Evolutionary conservation across 1,140 invertebrate genomes (phyloP), one percentile per base, ranked within the genome.

Genomic region (Hyles vespertilio): DNA sequence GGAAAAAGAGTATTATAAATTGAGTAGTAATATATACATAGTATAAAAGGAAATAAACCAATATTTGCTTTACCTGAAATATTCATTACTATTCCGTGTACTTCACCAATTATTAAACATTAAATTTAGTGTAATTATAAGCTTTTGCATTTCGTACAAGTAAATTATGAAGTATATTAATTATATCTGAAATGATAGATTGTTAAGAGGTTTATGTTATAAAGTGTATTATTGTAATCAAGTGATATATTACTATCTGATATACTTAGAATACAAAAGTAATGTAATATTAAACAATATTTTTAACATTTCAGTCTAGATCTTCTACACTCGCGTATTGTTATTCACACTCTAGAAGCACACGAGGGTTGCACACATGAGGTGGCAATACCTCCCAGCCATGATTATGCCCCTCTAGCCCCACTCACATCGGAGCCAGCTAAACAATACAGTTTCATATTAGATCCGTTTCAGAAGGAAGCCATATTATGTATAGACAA

Each of bases 401-500:
- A 95, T 61, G 93, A 95, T 59, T 99, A 98, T 89, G 86, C 93
- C 32, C 94, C 97, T 32, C 79, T 97, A 32, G 87, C 92, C 56
- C 89, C 89, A 32, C 78, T 89, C 12, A 79, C 83, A 36, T 84
- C 86, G 10, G 92, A 96, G 65, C 96, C 97, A 32, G 96, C 96
- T 0, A 98, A 98, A 83, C 95, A 96, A 64, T 99, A 99, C 81
- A 93, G 94, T 67, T 99, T 99, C 78, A 94, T 95, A 56, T 90
- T 99, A 32, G 99, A 99, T 94, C 95, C 98, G 0, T 99, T 99
- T 90, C 99, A 99, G 86, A 97, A 96, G 73, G 96, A 99, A 91
- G 98, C 99, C 3, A 96, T 99, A 60, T 88, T 97, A 33, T 99
- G 98, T 88, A 95, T 99, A 67, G 98, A 99, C 80, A 99, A 99